Evolutionary conservation across 2,797 vertebrate genomes (phyloP), one percentile per base, ranked within the genome.

Genomic region (Cygnus olor): DNA sequence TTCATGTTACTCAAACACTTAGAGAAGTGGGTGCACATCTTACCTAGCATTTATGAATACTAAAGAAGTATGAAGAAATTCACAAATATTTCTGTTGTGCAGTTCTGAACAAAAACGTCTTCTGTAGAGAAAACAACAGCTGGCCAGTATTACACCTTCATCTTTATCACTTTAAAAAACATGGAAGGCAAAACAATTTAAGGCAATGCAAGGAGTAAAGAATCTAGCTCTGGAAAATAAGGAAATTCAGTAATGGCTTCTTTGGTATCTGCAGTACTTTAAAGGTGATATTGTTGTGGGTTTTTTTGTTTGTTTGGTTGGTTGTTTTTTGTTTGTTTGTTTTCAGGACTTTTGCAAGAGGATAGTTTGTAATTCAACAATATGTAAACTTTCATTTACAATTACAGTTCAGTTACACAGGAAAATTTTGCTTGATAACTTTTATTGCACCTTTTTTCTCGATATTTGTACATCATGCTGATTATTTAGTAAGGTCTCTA

Each of bases 391-490:
- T 60, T 49, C 5, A 12, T n/a, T 83, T 70, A 42, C 13, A 44
- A 10, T 79, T 64, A 58, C 38, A 51, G 2, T 66, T 49, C 3
- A 38, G 20, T 38, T 72, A 32, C 12, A 17, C 7, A 17, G 44
- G 22, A 57, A 72, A 21, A 72, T 80, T 74, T 54, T 76, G 2
- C n/a, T 24, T n/a, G 7, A 34, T 18, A 4, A 24, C 14, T 49
- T 64, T 53, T 69, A 45, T 20, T 25, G 16, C 14, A 3, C 20
- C 34, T 30, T 65, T 80, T 70, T 64, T 58, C 51, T 79, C 9
- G 42, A 1, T 45, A 32, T 49, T 49, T 44, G 14, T 42, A 27
- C 15, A 11, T 73, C 11, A 10, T 0, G 0, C 30, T 65, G 69
- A 13, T 58, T 54, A 17, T 22, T 14, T n/a, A 14, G 13, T 68